Base-by-base conservation (phyloP, 1,140 invertebrate genomes). In the Cotesia vestalis region DNA sequence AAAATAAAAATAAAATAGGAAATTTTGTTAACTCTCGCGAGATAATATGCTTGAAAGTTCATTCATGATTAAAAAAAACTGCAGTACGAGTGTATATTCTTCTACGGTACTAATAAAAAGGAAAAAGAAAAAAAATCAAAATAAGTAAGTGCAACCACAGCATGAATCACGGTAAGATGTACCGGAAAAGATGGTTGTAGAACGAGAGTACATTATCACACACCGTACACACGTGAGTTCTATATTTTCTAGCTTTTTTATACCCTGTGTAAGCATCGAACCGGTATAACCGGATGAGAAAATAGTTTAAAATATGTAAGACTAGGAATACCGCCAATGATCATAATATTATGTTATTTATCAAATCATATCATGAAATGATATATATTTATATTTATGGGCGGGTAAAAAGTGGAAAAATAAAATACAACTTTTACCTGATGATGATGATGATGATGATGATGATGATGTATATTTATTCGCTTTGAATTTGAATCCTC, bases 231-330 rank as follows among this genome's bases (percentile, higher is more conserved):
- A 61, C 57, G 67, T 35, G 38, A 69, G 36, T 38, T 57, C 67
- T 69, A 61, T 69, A n/a, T 61, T 27, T 46, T 52, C 14, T 17
- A 14, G 9, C 14, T 35, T 68, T 38, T 51, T 59, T 59, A 17
- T 36, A 55, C 53, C 14, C 40, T 27, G 8, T 46, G n/a, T 11
- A 35, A 66, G 14, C 38, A 59, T n/a, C 53, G 53, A 74, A 74
- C 73, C 73, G 69, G 73, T 74, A 59, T 71, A 57, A 74, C 73
- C 55, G 63, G 62, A 61, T 66, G 64, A 74, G 68, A 70, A 71
- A 69, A 69, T 64, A 57, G n/a, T 38, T 51, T 14, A n/a, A 38
- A 38, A 36, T 8, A 38, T 36, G 27, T 61, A 20, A 46, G 38
- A 61, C 35, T 36, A 70, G 20, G 17, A 66, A 34, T 40, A 40